phyloP scores from a whole-genome alignment of 2,888 invertebrate species.

The Exephanes ischioxanthus region DNA sequence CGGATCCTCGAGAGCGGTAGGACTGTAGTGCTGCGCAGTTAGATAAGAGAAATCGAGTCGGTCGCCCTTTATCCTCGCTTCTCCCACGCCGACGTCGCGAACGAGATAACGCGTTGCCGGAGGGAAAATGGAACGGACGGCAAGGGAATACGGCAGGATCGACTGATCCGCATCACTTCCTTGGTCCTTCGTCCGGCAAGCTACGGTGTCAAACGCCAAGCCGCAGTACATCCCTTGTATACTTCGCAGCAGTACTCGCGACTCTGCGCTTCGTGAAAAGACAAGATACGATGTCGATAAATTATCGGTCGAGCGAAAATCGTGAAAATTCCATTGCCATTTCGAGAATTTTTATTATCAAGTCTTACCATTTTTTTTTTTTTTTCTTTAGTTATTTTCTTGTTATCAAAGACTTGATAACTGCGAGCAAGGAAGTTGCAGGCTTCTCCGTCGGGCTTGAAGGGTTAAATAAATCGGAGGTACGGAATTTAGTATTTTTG shows the following conservation, averaged over 20 bases:
- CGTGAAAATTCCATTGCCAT: no score
- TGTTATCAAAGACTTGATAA: not conserved
- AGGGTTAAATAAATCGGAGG: not conserved
- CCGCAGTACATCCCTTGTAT: not conserved
- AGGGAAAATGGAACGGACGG: conserved; percentile 29
- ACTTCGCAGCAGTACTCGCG: not conserved
- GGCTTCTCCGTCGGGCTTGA: not conserved
- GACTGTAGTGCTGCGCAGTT: conserved; percentile 48
- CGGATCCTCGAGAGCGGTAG: conserved; percentile 54
- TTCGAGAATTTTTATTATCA: no score
- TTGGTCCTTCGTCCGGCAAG: not conserved
- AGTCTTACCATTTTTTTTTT: no score
- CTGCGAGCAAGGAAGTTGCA: not conserved
- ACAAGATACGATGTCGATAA: not conserved
- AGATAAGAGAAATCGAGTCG: conserved; percentile 63
- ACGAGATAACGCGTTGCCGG: conserved; percentile 55
- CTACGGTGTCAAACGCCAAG: not conserved
- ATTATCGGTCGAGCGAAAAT: not conserved
- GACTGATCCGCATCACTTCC: conserved; percentile 17
- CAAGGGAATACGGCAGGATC: conserved; percentile 32
- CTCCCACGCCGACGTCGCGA: conserved; percentile 24
- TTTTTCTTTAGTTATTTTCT: not conserved
- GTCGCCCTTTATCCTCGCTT: conserved; percentile 10
- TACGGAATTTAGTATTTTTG: no score
- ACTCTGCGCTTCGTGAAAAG: not conserved